Evolutionary conservation across 2,113 vertebrate species (phyloP), one percentile per base, ranked within the genome.

Genomic region (Pampusana beccarii): DNA sequence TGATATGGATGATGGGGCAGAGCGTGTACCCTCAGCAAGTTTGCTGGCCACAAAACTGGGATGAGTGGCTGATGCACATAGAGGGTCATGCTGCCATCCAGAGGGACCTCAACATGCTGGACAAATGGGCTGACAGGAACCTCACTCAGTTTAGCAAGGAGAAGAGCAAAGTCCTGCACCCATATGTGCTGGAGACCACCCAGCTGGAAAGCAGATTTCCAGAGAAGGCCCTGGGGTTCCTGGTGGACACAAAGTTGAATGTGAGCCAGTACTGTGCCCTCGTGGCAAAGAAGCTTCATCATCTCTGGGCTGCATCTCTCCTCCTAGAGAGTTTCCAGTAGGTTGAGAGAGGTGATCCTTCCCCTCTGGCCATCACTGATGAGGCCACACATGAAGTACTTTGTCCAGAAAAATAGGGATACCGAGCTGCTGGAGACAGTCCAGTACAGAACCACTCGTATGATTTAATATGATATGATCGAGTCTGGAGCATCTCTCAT

Each of bases 1-100:
- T 46, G 13, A 18, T 48, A 17, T 69, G 31, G 6, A 73, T 77
- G 12, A 34, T 3, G 1, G 10, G 19, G 11, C 1, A 0, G 11
- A 90, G 42, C 17, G 10, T 5, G 13, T 6, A 80, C 5, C 11
- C 16, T 80, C 29, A 61, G 10, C 11, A 48, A 64, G 9, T 44
- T 18, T 62, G 10, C 25, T 19, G 29, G 34, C n/a, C 58, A 42
- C 16, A 77, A 6, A 71, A 44, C 42, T 44, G 16, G 42, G 42
- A 67, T 16, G 21, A 40, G 25, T 57, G 42, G 24, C 9, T 71
- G n/a, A 21, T 24, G 44, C 0, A 5, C 14, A 17, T 14, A 53
- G 14, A 58, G 21, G 5, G 28, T 72, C 42, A 23, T 25, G 13
- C 14, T 64, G 64, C 16, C 48, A 69, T 58, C 26, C n/a, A 34